Evolutionary conservation across 2,113 vertebrate species (phyloP).

Genomic region (Leucoraja erinaceus): DNA sequence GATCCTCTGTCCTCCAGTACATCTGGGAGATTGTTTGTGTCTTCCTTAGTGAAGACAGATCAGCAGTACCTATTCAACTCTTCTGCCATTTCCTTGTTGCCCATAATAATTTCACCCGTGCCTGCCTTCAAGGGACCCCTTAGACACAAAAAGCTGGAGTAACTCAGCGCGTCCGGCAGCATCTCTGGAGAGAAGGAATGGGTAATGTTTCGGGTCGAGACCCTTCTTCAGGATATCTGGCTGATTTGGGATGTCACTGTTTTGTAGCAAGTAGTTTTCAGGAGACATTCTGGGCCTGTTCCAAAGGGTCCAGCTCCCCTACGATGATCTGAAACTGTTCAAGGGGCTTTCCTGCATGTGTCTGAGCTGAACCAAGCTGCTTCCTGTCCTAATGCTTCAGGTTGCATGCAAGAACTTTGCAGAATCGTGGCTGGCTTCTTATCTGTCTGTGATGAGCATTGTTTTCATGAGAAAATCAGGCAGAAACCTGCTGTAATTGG

Average conservation of each 20-base stretch:
- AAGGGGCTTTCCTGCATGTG: constrained; percentile 2
- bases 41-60: too few species aligned
- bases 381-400: constrained; percentile 22
- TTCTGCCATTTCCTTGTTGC: too few species aligned
- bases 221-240: not conserved
- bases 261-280: not conserved
- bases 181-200: too few species aligned
- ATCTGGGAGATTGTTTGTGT: too few species aligned
- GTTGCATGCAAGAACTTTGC: not conserved
- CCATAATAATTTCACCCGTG: too few species aligned
- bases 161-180: too few species aligned
- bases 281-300: not conserved
- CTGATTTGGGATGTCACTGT: not conserved
- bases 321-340: not conserved
- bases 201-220: too few species aligned
- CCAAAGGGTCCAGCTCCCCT: not conserved
- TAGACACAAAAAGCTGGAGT: too few species aligned
- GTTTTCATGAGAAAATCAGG: not conserved
- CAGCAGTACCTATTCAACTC: too few species aligned
- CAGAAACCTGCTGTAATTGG: not conserved
- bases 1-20: too few species aligned
- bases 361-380: not conserved
- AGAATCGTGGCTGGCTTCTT: not conserved
- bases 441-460: not conserved
- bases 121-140: too few species aligned